Evolutionary conservation across 2,113 vertebrate genomes (phyloP), one percentile per base, ranked within the genome.

Genomic region (Apeltes quadracus): DNA sequence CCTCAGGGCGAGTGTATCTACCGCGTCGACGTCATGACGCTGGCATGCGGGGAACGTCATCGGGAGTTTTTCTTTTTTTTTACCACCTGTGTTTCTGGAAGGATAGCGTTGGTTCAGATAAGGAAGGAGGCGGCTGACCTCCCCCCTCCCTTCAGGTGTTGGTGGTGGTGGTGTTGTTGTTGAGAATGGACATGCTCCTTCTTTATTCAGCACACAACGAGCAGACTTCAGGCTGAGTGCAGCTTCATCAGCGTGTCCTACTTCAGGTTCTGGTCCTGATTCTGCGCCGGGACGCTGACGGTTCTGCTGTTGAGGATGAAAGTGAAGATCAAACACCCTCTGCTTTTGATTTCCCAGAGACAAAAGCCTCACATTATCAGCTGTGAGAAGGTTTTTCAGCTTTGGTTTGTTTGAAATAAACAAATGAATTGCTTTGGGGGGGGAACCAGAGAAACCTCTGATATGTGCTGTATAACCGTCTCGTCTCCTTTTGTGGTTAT

Each of bases 81-180:
- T 50, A 4, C 64, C 86, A 84, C 87, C 80, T 82, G 83, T 81
- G 68, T 88, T 85, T 84, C 84, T 85, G 84, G 73, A 84, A 84
- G 87, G 83, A 90, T 34, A 34, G 7, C 32, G 32, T 86, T 85
- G 82, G 50, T 67, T 44, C 41, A 56, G 44, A 64, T 53, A 48
- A 39, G 48, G 53, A 84, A 77, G 67, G 53, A 64, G 58, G 25
- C 1, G 38, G 66, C 44, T 41, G 32, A 83, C 69, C 71, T 61
- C 62, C 23, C 44, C 44, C 23, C 44, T n/a, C n/a, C n/a, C n/a
- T n/a, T 32, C 29, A 32, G 29, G 29, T 32, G 29, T n/a, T n/a
- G n/a, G 1, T 34, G 32, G 32, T 34, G 32, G 32, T 34, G 32
- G 32, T 34, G 32, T 4, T 34, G 32, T 68, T 44, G 4, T 66